Conservation (phyloP, 2,113 vertebrate species). For the Gnathonemus longibarbis region DNA sequence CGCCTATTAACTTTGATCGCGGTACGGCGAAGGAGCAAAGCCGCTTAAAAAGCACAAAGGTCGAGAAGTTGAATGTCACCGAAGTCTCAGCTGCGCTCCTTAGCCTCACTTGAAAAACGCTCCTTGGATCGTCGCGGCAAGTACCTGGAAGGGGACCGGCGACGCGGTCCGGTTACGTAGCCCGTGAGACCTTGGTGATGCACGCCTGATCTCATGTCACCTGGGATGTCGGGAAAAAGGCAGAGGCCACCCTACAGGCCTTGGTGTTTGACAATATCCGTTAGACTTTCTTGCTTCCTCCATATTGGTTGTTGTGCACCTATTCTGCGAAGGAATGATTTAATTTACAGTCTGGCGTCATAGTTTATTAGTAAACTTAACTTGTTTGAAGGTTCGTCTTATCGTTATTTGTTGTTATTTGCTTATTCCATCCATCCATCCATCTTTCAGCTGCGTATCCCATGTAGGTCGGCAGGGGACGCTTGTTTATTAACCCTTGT, state of each 20-base stretch:
- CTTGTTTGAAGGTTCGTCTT: background rate
- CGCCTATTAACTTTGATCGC: slow-evolving; percentile 74
- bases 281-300: background rate
- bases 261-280: background rate
- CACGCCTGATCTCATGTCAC: background rate
- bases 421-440: background rate
- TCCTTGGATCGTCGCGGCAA: slow-evolving; percentile 49
- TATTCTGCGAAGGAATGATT: background rate
- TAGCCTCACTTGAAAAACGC: slow-evolving; percentile 48
- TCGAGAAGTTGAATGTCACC: slow-evolving; percentile 65
- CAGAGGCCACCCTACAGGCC: background rate
- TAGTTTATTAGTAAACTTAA: background rate
- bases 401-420: background rate
- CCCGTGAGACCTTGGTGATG: background rate
- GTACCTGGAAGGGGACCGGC: slow-evolving; percentile 49
- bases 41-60: slow-evolving; percentile 71
- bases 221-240: background rate
- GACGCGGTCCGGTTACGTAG: background rate
- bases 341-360: background rate
- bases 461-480: background rate
- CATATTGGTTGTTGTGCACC: background rate
- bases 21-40: slow-evolving; percentile 69
- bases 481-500: background rate
- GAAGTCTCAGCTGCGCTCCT: slow-evolving; percentile 59
- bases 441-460: background rate